A percentile compares a stretch with the other conserved stretches of the same genome.
Evolutionary conservation across 2,888 invertebrate genomes (phyloP).

Genomic region (Marasmarcha lunaedactyla): DNA sequence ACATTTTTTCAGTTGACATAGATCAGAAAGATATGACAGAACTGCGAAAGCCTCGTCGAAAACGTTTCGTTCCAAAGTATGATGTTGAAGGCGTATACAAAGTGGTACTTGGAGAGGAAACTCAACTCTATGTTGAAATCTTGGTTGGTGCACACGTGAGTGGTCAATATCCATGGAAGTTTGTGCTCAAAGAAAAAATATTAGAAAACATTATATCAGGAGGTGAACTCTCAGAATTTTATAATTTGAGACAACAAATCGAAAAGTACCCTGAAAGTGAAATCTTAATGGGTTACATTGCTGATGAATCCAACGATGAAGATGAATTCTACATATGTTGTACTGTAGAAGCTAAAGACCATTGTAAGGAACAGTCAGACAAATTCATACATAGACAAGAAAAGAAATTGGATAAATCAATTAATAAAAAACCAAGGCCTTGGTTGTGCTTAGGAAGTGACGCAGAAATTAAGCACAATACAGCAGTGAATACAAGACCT

Average conservation of each 20-base stretch:
- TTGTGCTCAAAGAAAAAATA: slow-evolving; percentile 70
- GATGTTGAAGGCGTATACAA: slow-evolving; percentile 69
- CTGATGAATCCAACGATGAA: slow-evolving; percentile 68
- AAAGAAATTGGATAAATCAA: slow-evolving; percentile 65
- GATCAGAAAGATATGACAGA: neutral
- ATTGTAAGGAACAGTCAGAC: slow-evolving; percentile 59
- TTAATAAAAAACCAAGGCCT: slow-evolving; percentile 63
- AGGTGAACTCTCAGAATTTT: slow-evolving; percentile 60
- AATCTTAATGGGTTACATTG: slow-evolving; percentile 75
- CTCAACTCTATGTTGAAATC: slow-evolving; percentile 73
- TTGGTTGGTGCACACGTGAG: slow-evolving; percentile 77
- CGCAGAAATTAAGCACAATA: slow-evolving; percentile 67
- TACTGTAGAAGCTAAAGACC: slow-evolving; percentile 66
- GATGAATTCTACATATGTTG: slow-evolving; percentile 80
- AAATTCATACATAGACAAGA: slow-evolving; percentile 69
- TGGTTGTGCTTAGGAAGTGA: slow-evolving; percentile 78
- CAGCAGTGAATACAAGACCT: slow-evolving; percentile 64
- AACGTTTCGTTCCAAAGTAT: slow-evolving; percentile 57
- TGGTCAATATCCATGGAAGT: slow-evolving; percentile 81
- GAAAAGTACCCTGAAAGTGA: slow-evolving; percentile 45
- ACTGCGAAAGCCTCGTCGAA: slow-evolving; percentile 32
- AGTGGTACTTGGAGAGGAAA: slow-evolving; percentile 63
- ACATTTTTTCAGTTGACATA: too few relatives aligned
- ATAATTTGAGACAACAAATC: slow-evolving; percentile 39
- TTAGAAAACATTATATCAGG: slow-evolving; percentile 72